A percentile compares a stretch with the other conserved stretches of the same genome.
Conservation (phyloP, 2,113 vertebrate genomes). For the Mus spicilegus region DNA sequence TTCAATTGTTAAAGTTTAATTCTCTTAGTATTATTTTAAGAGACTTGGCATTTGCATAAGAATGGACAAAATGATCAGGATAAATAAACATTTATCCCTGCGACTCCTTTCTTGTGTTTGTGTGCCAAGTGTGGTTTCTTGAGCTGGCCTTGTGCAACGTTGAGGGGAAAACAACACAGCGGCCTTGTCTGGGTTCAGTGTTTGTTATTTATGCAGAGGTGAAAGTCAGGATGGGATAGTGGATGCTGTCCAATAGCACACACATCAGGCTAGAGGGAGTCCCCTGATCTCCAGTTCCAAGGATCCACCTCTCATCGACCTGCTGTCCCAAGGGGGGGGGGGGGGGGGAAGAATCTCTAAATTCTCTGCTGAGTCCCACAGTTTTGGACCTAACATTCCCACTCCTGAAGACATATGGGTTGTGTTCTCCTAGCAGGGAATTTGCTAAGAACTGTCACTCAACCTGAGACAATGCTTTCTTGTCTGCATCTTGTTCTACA, state of each 20-base stretch:
- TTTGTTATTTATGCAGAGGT: neutral
- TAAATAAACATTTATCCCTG: neutral
- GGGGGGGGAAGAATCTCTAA: neutral
- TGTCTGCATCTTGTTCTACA: neutral
- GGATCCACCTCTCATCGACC: neutral
- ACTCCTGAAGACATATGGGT: conserved; percentile 18
- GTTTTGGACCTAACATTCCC: conserved; percentile 17
- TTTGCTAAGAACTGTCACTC: conserved; percentile 25
- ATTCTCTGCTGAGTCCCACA: conserved; percentile 16
- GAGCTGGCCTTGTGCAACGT: neutral
- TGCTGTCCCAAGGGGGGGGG: neutral
- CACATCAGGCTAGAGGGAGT: neutral
- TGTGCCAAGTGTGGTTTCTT: conserved; percentile 10
- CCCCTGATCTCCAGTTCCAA: neutral
- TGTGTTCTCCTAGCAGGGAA: conserved; percentile 5
- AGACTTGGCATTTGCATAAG: conserved; percentile 19
- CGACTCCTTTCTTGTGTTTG: neutral
- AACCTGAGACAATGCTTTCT: conserved; percentile 28
- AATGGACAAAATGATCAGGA: neutral
- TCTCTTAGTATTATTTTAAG: neutral
- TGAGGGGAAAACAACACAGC: neutral
- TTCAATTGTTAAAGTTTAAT: conserved; percentile 44
- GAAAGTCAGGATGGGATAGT: neutral
- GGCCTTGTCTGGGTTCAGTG: neutral
- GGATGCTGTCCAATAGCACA: neutral